Evolutionary conservation across 2,888 invertebrate genomes (phyloP).

Genomic region (Rhorus exstirpatorius): DNA sequence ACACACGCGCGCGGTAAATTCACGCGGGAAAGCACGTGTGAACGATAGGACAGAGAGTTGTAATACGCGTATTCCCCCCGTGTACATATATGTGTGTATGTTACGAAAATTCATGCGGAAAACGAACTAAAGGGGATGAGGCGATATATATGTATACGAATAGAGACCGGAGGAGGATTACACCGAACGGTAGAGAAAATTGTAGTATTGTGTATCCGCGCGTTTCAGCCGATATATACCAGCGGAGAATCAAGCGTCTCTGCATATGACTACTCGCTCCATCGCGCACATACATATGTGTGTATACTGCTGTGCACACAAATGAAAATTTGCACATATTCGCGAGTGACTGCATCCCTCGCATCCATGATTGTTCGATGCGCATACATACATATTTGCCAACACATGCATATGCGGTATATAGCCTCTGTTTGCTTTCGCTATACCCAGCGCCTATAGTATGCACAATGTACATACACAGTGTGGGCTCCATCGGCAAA

Average conservation of each 20-base stretch:
- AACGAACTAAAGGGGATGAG: slow-evolving; percentile 25
- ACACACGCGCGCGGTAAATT: slow-evolving; percentile 55
- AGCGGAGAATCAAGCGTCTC: slow-evolving; percentile 56
- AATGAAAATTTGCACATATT: slow-evolving; percentile 65
- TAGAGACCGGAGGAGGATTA: slow-evolving; percentile 36
- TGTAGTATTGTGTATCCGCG: slow-evolving; percentile 60
- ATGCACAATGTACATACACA: neutral
- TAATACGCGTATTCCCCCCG: slow-evolving; percentile 1
- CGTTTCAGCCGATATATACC: slow-evolving; percentile 63
- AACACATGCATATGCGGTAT: neutral
- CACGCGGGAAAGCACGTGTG: slow-evolving; percentile 40
- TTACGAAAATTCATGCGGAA: slow-evolving; percentile 36
- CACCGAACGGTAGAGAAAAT: slow-evolving; percentile 54
- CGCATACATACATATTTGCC: neutral
- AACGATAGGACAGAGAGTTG: slow-evolving; percentile 8
- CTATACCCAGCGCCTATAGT: neutral
- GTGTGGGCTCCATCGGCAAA: slow-evolving; percentile 35
- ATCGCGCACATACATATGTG: neutral
- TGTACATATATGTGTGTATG: neutral
- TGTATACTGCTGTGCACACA: slow-evolving; percentile 8
- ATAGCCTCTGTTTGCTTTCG: slow-evolving; percentile 12
- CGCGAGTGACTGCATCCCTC: slow-evolving; percentile 55
- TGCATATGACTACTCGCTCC: slow-evolving; percentile 13
- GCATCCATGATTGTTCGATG: slow-evolving; percentile 36
- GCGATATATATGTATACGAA: too few species aligned